phyloP scores from a whole-genome alignment of 2,113 vertebrate species.

The Anolis sagrei region DNA sequence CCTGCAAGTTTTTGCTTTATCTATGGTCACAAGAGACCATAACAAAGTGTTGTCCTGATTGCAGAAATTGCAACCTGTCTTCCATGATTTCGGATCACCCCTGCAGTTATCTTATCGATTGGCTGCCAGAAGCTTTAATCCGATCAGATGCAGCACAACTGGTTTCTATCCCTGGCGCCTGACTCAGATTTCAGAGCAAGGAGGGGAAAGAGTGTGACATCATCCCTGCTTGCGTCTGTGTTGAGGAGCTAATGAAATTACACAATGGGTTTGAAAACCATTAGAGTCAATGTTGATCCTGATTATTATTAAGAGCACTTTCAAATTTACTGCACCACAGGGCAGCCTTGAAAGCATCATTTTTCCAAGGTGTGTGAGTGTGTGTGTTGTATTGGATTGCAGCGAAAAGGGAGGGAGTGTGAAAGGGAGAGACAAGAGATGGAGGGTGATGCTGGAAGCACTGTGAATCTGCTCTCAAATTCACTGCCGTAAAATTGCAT shows the following conservation, averaged over 20 bases:
- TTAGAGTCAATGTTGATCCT: slow-evolving; percentile 86
- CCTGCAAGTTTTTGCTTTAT: neutral
- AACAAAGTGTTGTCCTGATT: neutral
- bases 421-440: neutral
- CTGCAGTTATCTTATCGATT: slow-evolving; percentile 70
- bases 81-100: slow-evolving; percentile 69
- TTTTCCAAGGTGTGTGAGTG: slow-evolving; percentile 77
- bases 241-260: slow-evolving; percentile 84
- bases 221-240: slow-evolving; percentile 80
- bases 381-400: slow-evolving; percentile 63
- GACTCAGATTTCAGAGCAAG: slow-evolving; percentile 81
- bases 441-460: slow-evolving; percentile 18
- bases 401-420: neutral
- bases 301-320: slow-evolving; percentile 85
- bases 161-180: slow-evolving; percentile 80
- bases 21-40: neutral
- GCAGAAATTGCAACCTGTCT: slow-evolving; percentile 30
- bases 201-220: slow-evolving; percentile 81
- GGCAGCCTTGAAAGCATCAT: slow-evolving; percentile 79
- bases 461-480: slow-evolving; percentile 67
- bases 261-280: slow-evolving; percentile 76
- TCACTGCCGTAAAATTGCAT: slow-evolving; percentile 43
- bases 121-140: slow-evolving; percentile 77
- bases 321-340: slow-evolving; percentile 81
- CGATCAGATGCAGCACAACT: slow-evolving; percentile 79